Conservation (phyloP, 2,113 vertebrate species). For the Pimephales promelas region DNA sequence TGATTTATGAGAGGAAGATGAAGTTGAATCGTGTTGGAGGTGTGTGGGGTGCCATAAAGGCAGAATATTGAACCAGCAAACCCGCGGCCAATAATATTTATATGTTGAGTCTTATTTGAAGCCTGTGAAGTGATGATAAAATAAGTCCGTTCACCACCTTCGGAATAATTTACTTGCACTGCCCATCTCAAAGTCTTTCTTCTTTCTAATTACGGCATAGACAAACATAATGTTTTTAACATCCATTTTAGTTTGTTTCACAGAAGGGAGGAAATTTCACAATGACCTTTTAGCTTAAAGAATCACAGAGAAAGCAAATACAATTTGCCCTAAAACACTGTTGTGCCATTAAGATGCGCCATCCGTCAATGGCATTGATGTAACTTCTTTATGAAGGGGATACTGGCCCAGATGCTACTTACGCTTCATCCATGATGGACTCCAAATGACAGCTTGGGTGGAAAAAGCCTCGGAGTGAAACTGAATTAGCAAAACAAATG, state of each 20-base stretch:
- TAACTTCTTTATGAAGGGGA: conserved; percentile 49
- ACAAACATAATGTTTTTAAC: conserved; percentile 30
- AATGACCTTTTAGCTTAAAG: conserved; percentile 30
- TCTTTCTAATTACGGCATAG: conserved; percentile 33
- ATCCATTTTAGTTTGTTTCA: conserved; percentile 10
- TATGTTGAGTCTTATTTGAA: conserved; percentile 44
- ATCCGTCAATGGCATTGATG: conserved; percentile 51
- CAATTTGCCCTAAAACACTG: conserved; percentile 43
- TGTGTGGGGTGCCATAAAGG: conserved; percentile 28
- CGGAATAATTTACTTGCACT: conserved; percentile 53
- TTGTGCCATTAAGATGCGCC: conserved; percentile 44
- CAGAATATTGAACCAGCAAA: conserved; percentile 14
- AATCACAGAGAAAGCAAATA: conserved; percentile 39
- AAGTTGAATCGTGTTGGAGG: conserved; percentile 22
- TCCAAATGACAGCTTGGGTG: conserved; percentile 46
- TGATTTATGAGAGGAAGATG: conserved; percentile 50
- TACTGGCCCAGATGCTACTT: conserved; percentile 53
- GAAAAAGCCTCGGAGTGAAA: conserved; percentile 49
- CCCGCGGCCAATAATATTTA: conserved; percentile 26
- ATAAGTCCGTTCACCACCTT: conserved; percentile 26
- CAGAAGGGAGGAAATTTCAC: conserved; percentile 9
- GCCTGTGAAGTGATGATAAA: conserved; percentile 52
- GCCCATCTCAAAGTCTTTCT: conserved; percentile 40
- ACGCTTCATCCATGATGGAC: conserved; percentile 41
- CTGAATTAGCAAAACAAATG: conserved; percentile 60